Conservation (phyloP, 2,797 vertebrate genomes). For the Fratercula arctica region DNA sequence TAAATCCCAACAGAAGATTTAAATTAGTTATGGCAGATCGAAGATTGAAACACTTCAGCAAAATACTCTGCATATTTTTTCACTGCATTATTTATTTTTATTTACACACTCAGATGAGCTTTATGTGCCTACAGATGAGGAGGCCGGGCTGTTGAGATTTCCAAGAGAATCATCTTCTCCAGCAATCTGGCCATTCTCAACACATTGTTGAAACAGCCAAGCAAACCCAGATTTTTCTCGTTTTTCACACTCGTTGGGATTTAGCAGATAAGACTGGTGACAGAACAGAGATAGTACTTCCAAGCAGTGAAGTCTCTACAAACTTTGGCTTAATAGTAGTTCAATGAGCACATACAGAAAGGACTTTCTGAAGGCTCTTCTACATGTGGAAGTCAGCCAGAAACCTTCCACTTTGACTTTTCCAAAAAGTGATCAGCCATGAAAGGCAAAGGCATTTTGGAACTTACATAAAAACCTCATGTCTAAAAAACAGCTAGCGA, state of each 20-base stretch:
- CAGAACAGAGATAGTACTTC: slow-evolving; percentile 34
- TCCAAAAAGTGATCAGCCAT: background rate
- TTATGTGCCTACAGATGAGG: slow-evolving; percentile 30
- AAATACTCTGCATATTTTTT: slow-evolving; percentile 56
- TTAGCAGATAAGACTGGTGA: slow-evolving; percentile 57
- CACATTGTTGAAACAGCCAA: slow-evolving; percentile 22
- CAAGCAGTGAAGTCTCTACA: background rate
- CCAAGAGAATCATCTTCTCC: slow-evolving; percentile 17
- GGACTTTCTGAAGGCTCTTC: background rate
- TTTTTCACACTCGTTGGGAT: slow-evolving; percentile 38
- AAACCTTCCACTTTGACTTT: background rate
- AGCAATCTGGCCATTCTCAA: slow-evolving; percentile 57
- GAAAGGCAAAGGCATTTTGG: background rate
- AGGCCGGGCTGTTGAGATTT: slow-evolving; percentile 11
- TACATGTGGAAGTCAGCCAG: background rate
- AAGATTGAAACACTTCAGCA: slow-evolving; percentile 21
- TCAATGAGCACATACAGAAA: background rate
- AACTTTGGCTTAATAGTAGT: slow-evolving; percentile 2
- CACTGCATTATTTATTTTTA: slow-evolving; percentile 66
- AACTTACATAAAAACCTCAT: slow-evolving; percentile 2
- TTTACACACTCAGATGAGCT: slow-evolving; percentile 50
- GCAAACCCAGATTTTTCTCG: slow-evolving; percentile 26
- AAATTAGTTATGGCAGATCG: slow-evolving; percentile 9
- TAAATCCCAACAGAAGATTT: background rate
- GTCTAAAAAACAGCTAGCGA: background rate